Conservation (phyloP, 2,888 invertebrate species). For the Cryptocheilus praepositus region DNA sequence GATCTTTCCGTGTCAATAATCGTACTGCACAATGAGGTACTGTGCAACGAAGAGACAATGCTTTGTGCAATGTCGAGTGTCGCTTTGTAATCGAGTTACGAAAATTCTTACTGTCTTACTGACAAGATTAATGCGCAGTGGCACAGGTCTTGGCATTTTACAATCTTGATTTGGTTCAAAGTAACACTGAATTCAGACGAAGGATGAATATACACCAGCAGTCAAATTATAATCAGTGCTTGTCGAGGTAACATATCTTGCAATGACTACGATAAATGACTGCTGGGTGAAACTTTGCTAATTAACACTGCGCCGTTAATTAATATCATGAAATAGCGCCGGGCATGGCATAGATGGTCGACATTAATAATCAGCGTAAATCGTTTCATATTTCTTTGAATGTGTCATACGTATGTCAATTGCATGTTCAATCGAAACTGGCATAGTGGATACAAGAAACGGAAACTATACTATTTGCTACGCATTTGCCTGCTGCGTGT, state of each 20-base stretch:
- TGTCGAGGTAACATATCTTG: conserved; percentile 30
- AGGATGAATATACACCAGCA: conserved; percentile 7
- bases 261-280: conserved; percentile 32
- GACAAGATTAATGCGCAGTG: no score
- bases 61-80: background rate
- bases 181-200: conserved; percentile 32
- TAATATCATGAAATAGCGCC: conserved; percentile 47
- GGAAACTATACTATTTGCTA: no score
- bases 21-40: background rate
- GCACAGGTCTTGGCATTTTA: background rate
- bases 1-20: no score
- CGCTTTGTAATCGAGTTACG: background rate
- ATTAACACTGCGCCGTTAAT: conserved; percentile 59
- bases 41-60: background rate
- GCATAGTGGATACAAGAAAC: no score
- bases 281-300: conserved; percentile 50
- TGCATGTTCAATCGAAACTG: no score
- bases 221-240: conserved; percentile 31
- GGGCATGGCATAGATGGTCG: conserved; percentile 28
- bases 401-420: background rate
- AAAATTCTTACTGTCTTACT: no score
- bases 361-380: conserved; percentile 19
- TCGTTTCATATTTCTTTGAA: conserved; percentile 27
- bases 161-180: conserved; percentile 3
- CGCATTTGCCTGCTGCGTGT: no score